Evolutionary conservation across 2,113 vertebrate genomes (phyloP), one percentile per base, ranked within the genome.

Genomic region (Nymphicus hollandicus): DNA sequence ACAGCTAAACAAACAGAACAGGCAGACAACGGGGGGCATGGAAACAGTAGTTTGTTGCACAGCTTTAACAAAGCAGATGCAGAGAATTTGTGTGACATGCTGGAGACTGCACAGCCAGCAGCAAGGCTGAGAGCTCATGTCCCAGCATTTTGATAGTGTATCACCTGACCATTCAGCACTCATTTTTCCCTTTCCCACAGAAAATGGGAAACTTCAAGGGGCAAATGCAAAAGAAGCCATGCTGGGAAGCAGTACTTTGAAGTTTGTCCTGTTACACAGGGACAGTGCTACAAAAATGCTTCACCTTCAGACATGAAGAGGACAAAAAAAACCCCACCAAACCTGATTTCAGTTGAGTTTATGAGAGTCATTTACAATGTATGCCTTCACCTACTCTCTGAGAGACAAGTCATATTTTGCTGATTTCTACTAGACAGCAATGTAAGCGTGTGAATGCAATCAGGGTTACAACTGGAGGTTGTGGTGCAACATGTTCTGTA

Each of bases 401-500:
- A 53, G 41, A 86, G 12, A 64, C 8, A n/a, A 37, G 55, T 24
- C 3, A 2, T 46, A 39, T 74, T 47, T 79, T 71, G 43, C 43
- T 70, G 64, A 39, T 39, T 70, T 31, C 35, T 82, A 46, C n/a
- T 44, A 58, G 31, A 17, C 44, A 89, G 20, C 33, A 71, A 19
- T 11, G 14, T 18, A 64, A 87, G 41, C 25, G 41, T 4, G 17
- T 27, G 47, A 81, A 81, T n/a, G 25, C 22, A 58, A 29, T 53
- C 43, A 55, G 33, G 3, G 3, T 61, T 47, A 25, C 8, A 44
- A 17, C 14, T 31, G 43, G 46, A 95, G 79, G 19, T 23, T 55
- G 31, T 0, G 0, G 65, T 11, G 13, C 7, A n/a, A 10, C 3
- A 2, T 1, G 15, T 11, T 70, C 68, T 41, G 3, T 33, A 13